These are phyloP conservation scores for Metacarcinus magister DNA, from an alignment of 2,888 invertebrate species.

Conservation along the genomic window DNA sequence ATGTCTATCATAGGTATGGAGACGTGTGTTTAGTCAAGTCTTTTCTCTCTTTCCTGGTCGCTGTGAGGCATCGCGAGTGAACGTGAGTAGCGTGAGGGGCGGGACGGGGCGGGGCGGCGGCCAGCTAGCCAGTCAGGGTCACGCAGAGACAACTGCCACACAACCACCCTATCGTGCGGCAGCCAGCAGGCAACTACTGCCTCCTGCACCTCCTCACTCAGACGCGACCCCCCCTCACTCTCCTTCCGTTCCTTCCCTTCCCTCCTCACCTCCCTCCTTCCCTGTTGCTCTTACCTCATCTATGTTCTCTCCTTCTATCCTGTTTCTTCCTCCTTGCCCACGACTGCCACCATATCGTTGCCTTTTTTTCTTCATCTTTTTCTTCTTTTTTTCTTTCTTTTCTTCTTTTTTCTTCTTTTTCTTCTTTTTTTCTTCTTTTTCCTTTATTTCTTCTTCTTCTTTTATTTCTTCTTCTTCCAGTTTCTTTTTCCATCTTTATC, in stretches of 20 bases:
- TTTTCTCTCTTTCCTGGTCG: not conserved
- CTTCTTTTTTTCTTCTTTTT: not conserved
- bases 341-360: not conserved
- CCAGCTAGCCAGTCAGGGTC: not conserved
- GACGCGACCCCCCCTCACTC: not conserved
- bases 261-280: no score
- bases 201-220: conserved; percentile 21
- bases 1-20: not conserved
- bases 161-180: not conserved
- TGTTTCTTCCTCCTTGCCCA: not conserved
- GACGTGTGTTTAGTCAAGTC: not conserved
- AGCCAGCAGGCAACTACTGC: not conserved
- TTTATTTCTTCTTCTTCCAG: not conserved
- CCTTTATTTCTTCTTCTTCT: no score
- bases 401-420: not conserved
- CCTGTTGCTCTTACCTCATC: not conserved
- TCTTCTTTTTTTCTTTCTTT: not conserved
- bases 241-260: not conserved
- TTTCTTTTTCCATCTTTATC: no score
- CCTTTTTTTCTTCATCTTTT: not conserved
- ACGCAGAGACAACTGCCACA: not conserved
- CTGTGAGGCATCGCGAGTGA: not conserved
- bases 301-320: not conserved
- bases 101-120: not conserved
- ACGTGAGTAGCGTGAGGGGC: not conserved